These are phyloP conservation scores for Zele albiditarsus DNA, from an alignment of 2,888 invertebrate genomes.

Conservation along the genomic window DNA sequence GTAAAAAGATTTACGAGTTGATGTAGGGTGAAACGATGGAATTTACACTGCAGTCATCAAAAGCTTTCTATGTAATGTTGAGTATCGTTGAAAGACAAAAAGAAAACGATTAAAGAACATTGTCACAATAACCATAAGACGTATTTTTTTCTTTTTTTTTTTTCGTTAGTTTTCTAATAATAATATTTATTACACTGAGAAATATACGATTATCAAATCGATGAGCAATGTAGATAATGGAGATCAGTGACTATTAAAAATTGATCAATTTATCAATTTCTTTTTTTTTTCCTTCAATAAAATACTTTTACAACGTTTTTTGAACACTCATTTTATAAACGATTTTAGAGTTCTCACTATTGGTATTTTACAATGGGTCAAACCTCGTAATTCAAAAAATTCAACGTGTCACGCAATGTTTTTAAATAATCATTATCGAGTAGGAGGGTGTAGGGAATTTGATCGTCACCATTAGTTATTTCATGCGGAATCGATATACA, in stretches of 20 bases:
- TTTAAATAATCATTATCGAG: background rate
- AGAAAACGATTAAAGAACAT: too few relatives aligned
- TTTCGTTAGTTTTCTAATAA: too few relatives aligned
- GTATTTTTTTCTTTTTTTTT: too few relatives aligned
- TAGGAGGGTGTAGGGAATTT: background rate
- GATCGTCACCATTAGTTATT: background rate
- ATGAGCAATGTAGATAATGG: too few relatives aligned
- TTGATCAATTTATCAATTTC: background rate
- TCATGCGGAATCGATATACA: background rate
- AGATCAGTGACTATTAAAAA: too few relatives aligned
- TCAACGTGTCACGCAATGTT: background rate
- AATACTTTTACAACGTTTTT: background rate
- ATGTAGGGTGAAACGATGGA: background rate
- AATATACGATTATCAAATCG: too few relatives aligned
- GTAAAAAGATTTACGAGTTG: conserved; percentile 7
- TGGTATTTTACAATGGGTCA: background rate
- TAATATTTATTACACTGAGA: too few relatives aligned
- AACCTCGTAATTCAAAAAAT: background rate
- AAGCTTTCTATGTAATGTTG: background rate
- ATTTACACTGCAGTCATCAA: background rate
- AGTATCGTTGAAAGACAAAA: background rate
- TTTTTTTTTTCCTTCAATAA: background rate
- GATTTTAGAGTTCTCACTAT: background rate
- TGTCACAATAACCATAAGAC: too few relatives aligned
- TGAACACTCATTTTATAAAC: background rate